Conservation (phyloP, 1,140 invertebrate genomes). For the Laupala kohalensis region DNA sequence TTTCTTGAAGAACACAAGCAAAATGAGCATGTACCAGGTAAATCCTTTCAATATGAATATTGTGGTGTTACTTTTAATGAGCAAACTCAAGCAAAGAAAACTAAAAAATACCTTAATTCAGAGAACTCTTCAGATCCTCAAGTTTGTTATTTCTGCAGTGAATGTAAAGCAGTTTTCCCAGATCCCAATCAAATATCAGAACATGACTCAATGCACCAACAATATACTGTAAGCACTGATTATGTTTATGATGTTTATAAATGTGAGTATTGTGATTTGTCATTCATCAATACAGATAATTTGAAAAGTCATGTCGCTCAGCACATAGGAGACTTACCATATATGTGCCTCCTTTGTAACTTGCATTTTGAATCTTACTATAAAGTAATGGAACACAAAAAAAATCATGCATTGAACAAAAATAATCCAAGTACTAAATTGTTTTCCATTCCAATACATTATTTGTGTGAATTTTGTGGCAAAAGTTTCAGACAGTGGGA, state of each 20-base stretch:
- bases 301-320: conserved; percentile 32
- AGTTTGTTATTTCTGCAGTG: background rate
- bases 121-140: background rate
- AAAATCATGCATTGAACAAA: background rate
- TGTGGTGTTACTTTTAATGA: background rate
- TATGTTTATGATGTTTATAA: background rate
- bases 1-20: background rate
- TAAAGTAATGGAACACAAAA: conserved; percentile 13
- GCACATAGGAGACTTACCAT: conserved; percentile 36
- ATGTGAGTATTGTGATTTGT: conserved; percentile 42
- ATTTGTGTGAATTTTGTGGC: conserved; percentile 21
- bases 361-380: conserved; percentile 35
- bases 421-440: background rate
- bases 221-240: background rate
- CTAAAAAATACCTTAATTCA: too few species aligned
- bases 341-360: conserved; percentile 38
- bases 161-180: background rate
- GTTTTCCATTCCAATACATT: conserved; percentile 21
- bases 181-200: background rate
- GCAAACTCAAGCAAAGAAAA: background rate
- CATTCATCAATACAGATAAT: conserved; percentile 32
- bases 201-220: background rate
- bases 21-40: background rate
- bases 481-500: conserved; percentile 23
- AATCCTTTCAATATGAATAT: background rate